Evolutionary conservation across 1,140 invertebrate species (phyloP).

Genomic region (Dufourea novaeangliae): DNA sequence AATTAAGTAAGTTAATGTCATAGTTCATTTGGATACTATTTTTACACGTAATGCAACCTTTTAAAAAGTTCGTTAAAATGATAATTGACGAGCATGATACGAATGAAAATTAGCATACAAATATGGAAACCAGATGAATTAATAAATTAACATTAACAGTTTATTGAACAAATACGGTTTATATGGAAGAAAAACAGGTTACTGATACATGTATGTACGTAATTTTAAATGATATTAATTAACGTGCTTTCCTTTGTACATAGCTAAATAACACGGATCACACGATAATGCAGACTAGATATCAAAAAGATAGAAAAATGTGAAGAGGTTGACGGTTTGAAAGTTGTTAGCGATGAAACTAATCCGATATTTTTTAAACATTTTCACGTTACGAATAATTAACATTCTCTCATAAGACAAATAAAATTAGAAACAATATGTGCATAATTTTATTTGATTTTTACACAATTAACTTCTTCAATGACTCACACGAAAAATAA

Average conservation of each 20-base stretch:
- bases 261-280: not conserved
- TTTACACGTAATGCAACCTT: conserved; percentile 2
- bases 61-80: not conserved
- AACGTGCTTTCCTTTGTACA: not conserved
- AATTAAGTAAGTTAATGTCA: conserved; percentile 15
- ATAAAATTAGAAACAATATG: not conserved
- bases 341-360: not conserved
- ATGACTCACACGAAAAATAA: not conserved
- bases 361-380: not conserved
- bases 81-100: not conserved
- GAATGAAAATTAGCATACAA: not conserved
- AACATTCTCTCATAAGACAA: no score
- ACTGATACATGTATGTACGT: not conserved
- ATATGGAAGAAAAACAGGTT: not conserved
- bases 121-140: not conserved
- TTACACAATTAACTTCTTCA: not conserved
- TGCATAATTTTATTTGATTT: not conserved
- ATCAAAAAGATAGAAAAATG: not conserved
- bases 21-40: not conserved
- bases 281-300: not conserved
- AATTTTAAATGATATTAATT: not conserved
- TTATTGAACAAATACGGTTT: not conserved
- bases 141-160: not conserved
- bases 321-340: not conserved
- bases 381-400: not conserved